Evolutionary conservation across 2,113 vertebrate genomes (phyloP).

Genomic region (Aleadryas rufinucha): DNA sequence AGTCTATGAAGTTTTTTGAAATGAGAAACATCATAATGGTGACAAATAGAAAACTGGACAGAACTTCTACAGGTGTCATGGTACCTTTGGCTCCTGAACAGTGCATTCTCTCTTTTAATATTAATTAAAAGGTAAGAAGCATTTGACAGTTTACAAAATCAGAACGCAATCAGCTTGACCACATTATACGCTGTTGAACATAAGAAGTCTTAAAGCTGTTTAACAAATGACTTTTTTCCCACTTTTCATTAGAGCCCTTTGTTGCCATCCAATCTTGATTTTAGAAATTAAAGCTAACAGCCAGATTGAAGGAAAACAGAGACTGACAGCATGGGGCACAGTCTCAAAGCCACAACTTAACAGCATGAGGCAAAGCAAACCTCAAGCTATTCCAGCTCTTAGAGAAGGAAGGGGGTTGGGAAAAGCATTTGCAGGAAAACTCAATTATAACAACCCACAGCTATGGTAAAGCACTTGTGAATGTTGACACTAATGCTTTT

Average conservation of each 20-base stretch:
- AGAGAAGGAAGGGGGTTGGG: slow-evolving; percentile 22
- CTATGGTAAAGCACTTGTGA: slow-evolving; percentile 68
- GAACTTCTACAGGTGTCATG: not conserved
- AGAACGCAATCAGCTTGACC: slow-evolving; percentile 41
- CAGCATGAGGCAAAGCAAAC: slow-evolving; percentile 75
- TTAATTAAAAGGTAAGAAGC: slow-evolving; percentile 28
- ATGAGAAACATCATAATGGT: not conserved
- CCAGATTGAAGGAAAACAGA: slow-evolving; percentile 73
- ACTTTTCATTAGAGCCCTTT: slow-evolving; percentile 74
- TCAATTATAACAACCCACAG: slow-evolving; percentile 70
- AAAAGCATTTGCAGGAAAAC: slow-evolving; percentile 66
- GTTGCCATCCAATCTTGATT: slow-evolving; percentile 76
- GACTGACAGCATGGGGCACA: slow-evolving; percentile 75
- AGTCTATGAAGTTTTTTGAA: not conserved
- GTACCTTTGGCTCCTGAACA: not conserved
- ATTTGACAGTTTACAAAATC: slow-evolving; percentile 44
- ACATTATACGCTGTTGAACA: not conserved
- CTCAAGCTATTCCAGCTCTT: slow-evolving; percentile 70
- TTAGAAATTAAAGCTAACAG: slow-evolving; percentile 80
- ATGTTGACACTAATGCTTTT: slow-evolving; percentile 76
- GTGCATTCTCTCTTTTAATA: slow-evolving; percentile 4
- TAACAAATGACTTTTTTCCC: slow-evolving; percentile 60
- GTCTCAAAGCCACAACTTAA: slow-evolving; percentile 76
- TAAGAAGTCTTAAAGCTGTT: slow-evolving; percentile 65
- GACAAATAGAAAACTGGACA: not conserved